Conservation (phyloP, 2,113 vertebrate genomes). For the Pseudorectes ferrugineus region DNA sequence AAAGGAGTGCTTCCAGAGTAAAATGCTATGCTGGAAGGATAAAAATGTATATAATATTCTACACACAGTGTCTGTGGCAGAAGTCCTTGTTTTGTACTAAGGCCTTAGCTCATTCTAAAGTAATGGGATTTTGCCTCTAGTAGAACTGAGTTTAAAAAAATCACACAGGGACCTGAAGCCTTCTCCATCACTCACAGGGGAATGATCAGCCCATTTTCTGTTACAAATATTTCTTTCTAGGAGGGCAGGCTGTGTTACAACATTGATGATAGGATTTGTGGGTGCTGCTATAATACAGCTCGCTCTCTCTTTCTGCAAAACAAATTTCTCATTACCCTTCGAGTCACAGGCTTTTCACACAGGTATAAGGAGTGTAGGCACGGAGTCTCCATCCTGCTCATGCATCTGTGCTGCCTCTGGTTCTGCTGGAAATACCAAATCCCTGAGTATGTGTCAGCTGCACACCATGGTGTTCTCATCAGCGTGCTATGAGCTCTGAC, state of each 20-base stretch:
- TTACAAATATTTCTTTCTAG: neutral
- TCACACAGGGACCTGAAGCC: neutral
- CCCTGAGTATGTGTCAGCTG: neutral
- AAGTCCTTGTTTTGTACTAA: neutral
- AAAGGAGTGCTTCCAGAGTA: neutral
- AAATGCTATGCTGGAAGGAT: neutral
- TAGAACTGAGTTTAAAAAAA: neutral
- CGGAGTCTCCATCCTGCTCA: neutral
- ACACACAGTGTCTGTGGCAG: neutral
- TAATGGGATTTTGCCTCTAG: neutral
- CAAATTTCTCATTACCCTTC: neutral
- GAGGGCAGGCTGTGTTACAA: neutral
- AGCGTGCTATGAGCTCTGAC: neutral
- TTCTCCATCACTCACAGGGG: neutral
- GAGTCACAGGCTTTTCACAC: neutral
- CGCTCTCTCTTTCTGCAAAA: neutral
- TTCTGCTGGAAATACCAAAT: neutral
- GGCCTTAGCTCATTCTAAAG: neutral
- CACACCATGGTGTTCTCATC: neutral
- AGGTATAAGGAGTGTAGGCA: neutral
- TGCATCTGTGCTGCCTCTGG: neutral
- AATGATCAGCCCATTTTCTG: neutral
- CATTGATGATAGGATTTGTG: neutral
- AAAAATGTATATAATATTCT: neutral
- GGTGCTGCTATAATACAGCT: neutral